Conservation (phyloP, 2,888 invertebrate genomes). For the Epirrita christyi region DNA sequence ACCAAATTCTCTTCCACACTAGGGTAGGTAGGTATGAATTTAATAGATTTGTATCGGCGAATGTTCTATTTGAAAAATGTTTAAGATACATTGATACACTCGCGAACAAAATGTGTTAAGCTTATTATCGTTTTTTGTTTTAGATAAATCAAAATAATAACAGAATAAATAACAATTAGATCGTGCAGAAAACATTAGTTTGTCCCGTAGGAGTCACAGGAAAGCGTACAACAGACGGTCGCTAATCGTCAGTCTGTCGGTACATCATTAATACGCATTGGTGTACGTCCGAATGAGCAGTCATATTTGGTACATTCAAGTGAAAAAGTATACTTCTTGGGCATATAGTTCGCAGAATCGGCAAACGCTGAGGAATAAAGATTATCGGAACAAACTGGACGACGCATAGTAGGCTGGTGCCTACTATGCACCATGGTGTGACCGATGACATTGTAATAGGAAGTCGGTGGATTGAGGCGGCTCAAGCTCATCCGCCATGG, state of each 20-base stretch:
- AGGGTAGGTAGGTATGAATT: too few relatives aligned
- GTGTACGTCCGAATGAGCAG: conserved; percentile 69
- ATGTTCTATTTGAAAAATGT: too few relatives aligned
- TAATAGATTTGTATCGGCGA: too few relatives aligned
- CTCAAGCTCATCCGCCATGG: too few relatives aligned
- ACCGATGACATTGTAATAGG: too few relatives aligned
- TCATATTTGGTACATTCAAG: conserved; percentile 50
- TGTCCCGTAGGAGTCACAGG: conserved; percentile 40
- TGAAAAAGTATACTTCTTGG: conserved; percentile 18
- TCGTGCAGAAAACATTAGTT: conserved; percentile 31
- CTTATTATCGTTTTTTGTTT: not conserved
- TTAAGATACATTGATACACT: not conserved
- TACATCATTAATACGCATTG: conserved; percentile 78
- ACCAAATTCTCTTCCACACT: too few relatives aligned
- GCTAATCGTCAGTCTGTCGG: conserved; percentile 64
- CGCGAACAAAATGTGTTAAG: not conserved
- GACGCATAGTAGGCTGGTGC: too few relatives aligned
- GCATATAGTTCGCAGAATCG: too few relatives aligned
- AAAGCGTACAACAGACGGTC: conserved; percentile 71
- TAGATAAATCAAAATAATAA: conserved; percentile 16
- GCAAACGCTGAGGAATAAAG: too few relatives aligned
- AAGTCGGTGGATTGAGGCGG: too few relatives aligned
- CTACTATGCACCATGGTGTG: too few relatives aligned
- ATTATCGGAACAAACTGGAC: too few relatives aligned
- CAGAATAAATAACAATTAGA: conserved; percentile 19